Base-by-base conservation (phyloP, 2,888 invertebrate species). In the Parnassius glacialis region DNA sequence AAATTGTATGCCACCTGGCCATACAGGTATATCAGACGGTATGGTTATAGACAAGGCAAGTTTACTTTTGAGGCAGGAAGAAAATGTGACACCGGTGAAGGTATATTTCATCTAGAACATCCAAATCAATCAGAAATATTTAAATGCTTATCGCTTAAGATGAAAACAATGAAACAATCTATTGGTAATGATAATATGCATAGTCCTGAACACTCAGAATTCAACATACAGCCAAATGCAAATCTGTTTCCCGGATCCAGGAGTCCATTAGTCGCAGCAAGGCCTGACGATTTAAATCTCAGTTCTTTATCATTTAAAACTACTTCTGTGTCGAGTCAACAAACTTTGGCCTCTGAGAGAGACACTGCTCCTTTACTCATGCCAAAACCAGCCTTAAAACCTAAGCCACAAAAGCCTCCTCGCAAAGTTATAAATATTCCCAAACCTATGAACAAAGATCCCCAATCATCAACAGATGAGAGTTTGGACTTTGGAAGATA, bases 31-130 rank as follows among this genome's bases (percentile, higher is more conserved):
- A 96, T 97, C 68, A 92, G 97, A 65, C 92, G 96, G 65, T 97
- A 97, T 82, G 97, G 97, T n/a, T 96, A 96, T 74, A 94, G 95
- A 70, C 95, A 95, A 80, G 96, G 96, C 51, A 96, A 95, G 82
- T 97, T 97, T 77, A 96, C 96, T 45, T 97, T 97, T 83, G 97
- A 97, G 91, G 97, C 97, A 20, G 97, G 97, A 0, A 92, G 97
- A 64, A 97, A 96, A 83, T 97, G 97, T 85, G 94, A 95, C 69
- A 96, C 96, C 1, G 97, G 97, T 0, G 97, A 97, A 85, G 97
- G 97, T 1, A 94, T 94, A 5, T 97, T 97, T 74, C 95, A 94
- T 62, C 84, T 97, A 64, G 96, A 96, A 76, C 96, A 97, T 78
- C 93, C 94, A 51, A 96, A 96, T 79, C 96, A 96, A 67, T 95